Evolutionary conservation across 2,113 vertebrate species (phyloP), one percentile per base, ranked within the genome.

Genomic region (Muscicapa adusta): DNA sequence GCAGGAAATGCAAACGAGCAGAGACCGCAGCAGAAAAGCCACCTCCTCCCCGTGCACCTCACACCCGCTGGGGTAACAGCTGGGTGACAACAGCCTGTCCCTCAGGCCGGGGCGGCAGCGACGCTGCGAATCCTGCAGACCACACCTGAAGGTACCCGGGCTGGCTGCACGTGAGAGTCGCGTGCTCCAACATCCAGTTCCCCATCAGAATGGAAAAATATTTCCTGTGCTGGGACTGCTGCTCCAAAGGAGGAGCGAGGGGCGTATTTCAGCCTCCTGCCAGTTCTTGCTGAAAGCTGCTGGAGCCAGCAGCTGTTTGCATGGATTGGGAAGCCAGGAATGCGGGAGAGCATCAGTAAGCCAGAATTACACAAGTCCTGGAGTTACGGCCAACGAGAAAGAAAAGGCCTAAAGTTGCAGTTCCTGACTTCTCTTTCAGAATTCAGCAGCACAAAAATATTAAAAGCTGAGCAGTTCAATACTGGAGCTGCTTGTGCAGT

Each of bases 301-400:
- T 40, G 9, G 10, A 76, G 75, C 82, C 61, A 76, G 91, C 92
- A 89, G 92, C 91, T 95, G 95, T 73, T 84, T 57, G 83, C 66
- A 60, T 0, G 18, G 76, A 86, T 4, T 47, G 83, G 73, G 89
- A 77, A 77, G 77, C 0, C 2, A 86, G 82, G 88, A 90, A 92
- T 58, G 47, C 0, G 0, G 47, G 60, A 93, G 16, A 65, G 43
- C 50, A 73, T 66, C 65, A 40, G 57, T 8, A 45, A 40, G 10
- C 33, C 85, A 67, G 34, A 85, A 70, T 62, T 58, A 76, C 51
- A 66, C 1, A 2, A 88, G 62, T 54, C 34, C 53, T 51, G 5
- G 33, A 90, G 62, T 40, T 28, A 48, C 5, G 60, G 80, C 63
- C 89, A 84, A 66, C 2, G 6, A 67, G 34, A 53, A 57, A 81